Percentiles rank a stretch among this genome's conserved stretches.
phyloP scores from a whole-genome alignment of 2,113 vertebrate genomes.

The Pantherophis guttatus region DNA sequence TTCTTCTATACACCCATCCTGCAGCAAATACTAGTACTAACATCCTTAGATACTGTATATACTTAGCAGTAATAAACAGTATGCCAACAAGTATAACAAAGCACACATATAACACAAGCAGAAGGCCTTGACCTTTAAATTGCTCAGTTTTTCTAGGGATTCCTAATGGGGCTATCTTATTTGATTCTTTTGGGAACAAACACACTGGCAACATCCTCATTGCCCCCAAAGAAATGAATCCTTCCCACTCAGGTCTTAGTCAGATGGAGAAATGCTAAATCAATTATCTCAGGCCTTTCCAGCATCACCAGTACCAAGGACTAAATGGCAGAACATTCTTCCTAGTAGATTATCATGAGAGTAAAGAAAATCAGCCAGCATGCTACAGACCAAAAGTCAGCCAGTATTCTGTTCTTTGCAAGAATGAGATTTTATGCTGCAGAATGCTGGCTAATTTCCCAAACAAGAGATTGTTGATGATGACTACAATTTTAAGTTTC shows the following conservation, averaged over 20 bases:
- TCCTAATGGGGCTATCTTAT: not conserved
- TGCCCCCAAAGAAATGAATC: not conserved
- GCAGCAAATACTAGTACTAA: not conserved
- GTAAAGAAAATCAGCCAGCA: not conserved
- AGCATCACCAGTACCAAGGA: not conserved
- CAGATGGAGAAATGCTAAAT: not conserved
- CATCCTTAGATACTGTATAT: not conserved
- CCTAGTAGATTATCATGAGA: not conserved
- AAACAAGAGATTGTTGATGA: not conserved
- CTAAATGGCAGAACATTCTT: not conserved
- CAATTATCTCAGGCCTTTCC: not conserved
- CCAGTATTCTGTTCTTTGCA: not conserved
- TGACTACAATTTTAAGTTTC: not conserved
- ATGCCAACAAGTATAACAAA: not conserved
- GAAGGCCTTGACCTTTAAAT: not conserved
- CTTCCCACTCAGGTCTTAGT: not conserved
- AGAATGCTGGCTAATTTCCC: not conserved
- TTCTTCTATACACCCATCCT: not conserved
- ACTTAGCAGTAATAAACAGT: not conserved
- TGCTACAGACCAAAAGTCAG: not conserved
- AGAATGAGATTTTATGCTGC: not conserved
- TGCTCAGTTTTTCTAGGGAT: not conserved
- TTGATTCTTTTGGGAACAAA: not conserved
- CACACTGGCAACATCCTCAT: not conserved
- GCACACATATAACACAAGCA: not conserved